Evolutionary conservation across 2,888 invertebrate species (phyloP), one percentile per base, ranked within the genome.

Genomic region (Ophonus ardosiacus): DNA sequence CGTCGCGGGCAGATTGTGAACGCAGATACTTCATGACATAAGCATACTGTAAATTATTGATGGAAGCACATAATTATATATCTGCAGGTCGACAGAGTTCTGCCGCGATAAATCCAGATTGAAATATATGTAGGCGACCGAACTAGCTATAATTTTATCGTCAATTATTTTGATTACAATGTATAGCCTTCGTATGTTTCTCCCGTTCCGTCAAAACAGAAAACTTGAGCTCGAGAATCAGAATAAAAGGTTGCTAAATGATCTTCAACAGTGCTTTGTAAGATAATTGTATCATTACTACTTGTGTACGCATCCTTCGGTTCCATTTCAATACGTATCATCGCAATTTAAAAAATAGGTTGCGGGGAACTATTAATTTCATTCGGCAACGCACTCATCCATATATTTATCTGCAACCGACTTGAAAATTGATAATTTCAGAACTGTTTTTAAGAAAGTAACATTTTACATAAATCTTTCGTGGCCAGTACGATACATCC

Each of bases 141-240:
- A 86, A 86, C 87, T 86, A 87, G 86, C 87, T 87, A 87, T 87
- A 87, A 87, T 87, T 88, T 87, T 87, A 87, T 87, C 87, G 87
- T 87, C 87, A 87, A 88, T 88, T 88, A 88, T 88, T 87, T 86
- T 87, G 87, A 88, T 88, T 88, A 87, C 87, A 87, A 87, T 87
- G 86, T 85, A 80, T 85, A 85, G 80, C 84, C 84, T 71, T 83
- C 59, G 74, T 81, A 57, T 78, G 61, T 76, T 81, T 84, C 76
- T 84, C 18, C 61, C 78, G 84, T 84, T 84, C 78, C 84, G 78
- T 84, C 84, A 84, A 84, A 84, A 84, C 84, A 84, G 18, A 78
- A 40, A 51, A 51, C 43, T 51, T 51, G 31, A 51, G 10, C 43
- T 13, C 15, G 8, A 59, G 15, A 59, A 13, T 17, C 59, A 18